Base-by-base conservation (phyloP, 2,797 vertebrate species). In the Prunella strophiata region DNA sequence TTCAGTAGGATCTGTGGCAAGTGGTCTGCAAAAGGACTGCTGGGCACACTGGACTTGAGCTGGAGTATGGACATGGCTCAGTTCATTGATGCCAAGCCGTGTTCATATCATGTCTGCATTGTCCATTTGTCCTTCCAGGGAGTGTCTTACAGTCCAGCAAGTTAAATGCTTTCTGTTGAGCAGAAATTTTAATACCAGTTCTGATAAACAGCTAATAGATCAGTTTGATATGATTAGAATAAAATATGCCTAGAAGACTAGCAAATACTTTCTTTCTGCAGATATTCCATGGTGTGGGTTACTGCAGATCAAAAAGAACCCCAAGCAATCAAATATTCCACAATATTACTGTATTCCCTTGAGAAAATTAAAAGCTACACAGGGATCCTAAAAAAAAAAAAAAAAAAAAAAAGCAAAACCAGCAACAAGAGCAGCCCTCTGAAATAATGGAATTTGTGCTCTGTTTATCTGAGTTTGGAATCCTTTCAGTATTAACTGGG, bases 201-300 rank as follows among this genome's bases (percentile, higher is more conserved):
- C 47, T 94, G 65, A 82, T 74, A 92, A 94, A 75, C 38, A 74
- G n/a, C 40, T 91, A 48, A 74, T 61, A 79, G 82, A 76, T 86
- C 38, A 52, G 23, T 38, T 82, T 82, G 55, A 32, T 76, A 51
- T 8, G 10, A 43, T 81, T 66, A 74, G 42, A 57, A 48, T 71
- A 81, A 73, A 76, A 58, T 62, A 67, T 52, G 34, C 68, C 63
- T 45, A 23, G 74, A 89, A 87, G 70, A 58, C 25, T 50, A 36
- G 18, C 43, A 32, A n/a, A 6, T 62, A 15, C 75, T 75, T 79
- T 81, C n/a, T 21, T 68, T 94, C 67, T 87, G 57, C 45, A 68
- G 36, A 48, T 51, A 61, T 7, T 76, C 32, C 30, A 80, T 77
- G 23, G 16, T 62, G 84, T 96, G 89, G 42, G 27, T 82, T 85